phyloP scores from a whole-genome alignment of 2,797 vertebrate genomes.

The Danio kyathit region DNA sequence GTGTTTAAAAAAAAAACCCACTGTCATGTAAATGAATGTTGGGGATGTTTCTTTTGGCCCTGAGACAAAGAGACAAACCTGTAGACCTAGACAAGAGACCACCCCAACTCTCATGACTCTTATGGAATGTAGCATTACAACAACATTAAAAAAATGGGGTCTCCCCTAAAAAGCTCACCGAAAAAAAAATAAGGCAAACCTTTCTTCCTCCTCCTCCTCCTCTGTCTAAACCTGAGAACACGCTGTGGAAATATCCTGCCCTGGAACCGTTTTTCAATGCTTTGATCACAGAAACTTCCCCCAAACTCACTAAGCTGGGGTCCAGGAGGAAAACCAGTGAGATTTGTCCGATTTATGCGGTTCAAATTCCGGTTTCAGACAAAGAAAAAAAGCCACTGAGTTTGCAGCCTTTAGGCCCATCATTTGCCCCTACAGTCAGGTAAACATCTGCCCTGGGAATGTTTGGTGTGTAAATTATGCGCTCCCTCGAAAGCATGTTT shows the following conservation, averaged over 20 bases:
- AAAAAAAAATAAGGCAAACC: conserved; percentile 44
- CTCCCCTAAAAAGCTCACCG: conserved; percentile 49
- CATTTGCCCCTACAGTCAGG: conserved; percentile 28
- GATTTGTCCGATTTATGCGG: conserved; percentile 43
- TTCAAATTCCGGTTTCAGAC: conserved; percentile 43
- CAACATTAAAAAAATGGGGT: conserved; percentile 35
- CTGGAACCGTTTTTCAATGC: conserved; percentile 52
- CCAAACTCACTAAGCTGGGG: conserved; percentile 38
- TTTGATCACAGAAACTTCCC: conserved; percentile 47
- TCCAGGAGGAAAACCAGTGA: conserved; percentile 46
- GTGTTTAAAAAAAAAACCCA: background rate
- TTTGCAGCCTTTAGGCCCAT: background rate
- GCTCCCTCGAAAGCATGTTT: conserved; percentile 43
- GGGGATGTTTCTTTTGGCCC: conserved; percentile 15
- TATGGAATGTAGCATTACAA: conserved; percentile 59
- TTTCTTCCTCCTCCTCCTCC: conserved; percentile 1
- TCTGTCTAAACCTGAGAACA: conserved; percentile 50
- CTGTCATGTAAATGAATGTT: background rate
- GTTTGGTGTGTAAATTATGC: conserved; percentile 48
- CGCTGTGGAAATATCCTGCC: conserved; percentile 45
- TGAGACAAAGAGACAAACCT: conserved; percentile 42
- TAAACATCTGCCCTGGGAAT: conserved; percentile 20
- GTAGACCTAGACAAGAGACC: conserved; percentile 45
- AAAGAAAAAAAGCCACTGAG: background rate
- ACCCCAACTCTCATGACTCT: conserved; percentile 54